Base-by-base conservation (phyloP, 2,888 invertebrate species). In the Elmis aenea region DNA sequence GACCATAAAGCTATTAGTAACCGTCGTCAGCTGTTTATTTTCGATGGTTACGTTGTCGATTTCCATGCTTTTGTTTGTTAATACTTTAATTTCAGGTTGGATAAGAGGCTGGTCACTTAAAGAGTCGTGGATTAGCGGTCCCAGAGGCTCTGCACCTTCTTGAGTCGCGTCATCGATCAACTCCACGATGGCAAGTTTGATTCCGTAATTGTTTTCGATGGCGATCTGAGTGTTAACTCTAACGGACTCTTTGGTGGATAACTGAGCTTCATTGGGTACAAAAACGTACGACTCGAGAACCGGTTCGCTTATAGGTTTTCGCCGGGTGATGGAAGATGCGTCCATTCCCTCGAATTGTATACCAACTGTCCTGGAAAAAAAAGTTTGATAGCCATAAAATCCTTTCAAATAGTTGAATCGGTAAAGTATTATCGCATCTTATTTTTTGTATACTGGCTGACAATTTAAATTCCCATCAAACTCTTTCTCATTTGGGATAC, bases 271-370 rank as follows among this genome's bases (percentile, higher is more conserved):
- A 62, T 85, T 79, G 0, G 88, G 76, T 5, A 87, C 59, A 57
- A 90, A 90, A 40, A 73, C 70, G 58, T 83, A 83, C 59, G 77
- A 78, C 62, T 91, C 90, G 12, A 90, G 64, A 0, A 86, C 79
- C 2, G 90, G 88, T n/a, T 80, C 72, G 6, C 81, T 80, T 14
- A 83, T 75, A 10, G 79, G 78, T 42, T 78, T 70, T 26, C 77
- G 76, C 47, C 80, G 73, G 1, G 84, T 75, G 22, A 91, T 87
- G 0, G 83, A 75, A 36, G 81, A 84, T 0, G 86, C 86, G 48
- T 83, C 79, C 0, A 91, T 68, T 2, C 88, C 89, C 32, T 79
- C 74, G 3, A 91, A 70, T 66, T 85, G 83, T 1, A 90, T 81
- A 39, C 86, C 87, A 26, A 87, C 88, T 33, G 82, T 76, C 45